Base-by-base conservation (phyloP, 2,113 vertebrate genomes). In the Chlorocebus sabaeus region DNA sequence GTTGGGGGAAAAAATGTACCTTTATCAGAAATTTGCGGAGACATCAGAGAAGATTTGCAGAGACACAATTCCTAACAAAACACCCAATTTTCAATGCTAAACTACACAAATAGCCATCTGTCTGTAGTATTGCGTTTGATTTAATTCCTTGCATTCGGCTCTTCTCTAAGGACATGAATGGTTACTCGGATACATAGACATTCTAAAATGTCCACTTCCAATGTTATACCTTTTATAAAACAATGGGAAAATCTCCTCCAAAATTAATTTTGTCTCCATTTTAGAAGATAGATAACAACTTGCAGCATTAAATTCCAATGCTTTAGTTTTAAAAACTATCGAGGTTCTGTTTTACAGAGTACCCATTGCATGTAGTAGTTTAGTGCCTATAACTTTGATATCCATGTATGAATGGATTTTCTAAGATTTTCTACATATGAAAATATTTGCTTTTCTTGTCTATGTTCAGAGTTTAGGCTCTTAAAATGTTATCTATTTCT, bases 271-370 rank as follows among this genome's bases (percentile, higher is more conserved):
- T 89, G 73, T 81, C 55, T 92, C 67, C 35, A 80, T 80, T 87
- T 87, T 83, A 93, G 78, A 89, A 81, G n/a, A 55, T 45, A 79
- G 48, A 95, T 97, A 92, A 45, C 45, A 95, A 92, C 8, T 68
- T 45, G 67, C 32, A 64, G 61, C 61, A 64, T 81, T 30, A 89
- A 86, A 76, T 45, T 18, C 80, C 13, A 52, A 18, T 38, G 7
- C 14, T 72, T 32, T 38, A 40, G 20, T 38, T 75, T 95, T 90
- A 93, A 90, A 93, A 81, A 64, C 57, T 72, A n/a, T 43, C 40
- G 5, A 43, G 40, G 40, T 43, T n/a, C 43, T 84, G 11, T 45
- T 35, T 78, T 75, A 76, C 13, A 55, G 17, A 40, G 2, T 80
- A 10, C 14, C 9, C 23, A 61, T 16, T 75, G 35, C 8, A 38